phyloP scores from a whole-genome alignment of 2,113 vertebrate species.

The Pterocles burchelli region DNA sequence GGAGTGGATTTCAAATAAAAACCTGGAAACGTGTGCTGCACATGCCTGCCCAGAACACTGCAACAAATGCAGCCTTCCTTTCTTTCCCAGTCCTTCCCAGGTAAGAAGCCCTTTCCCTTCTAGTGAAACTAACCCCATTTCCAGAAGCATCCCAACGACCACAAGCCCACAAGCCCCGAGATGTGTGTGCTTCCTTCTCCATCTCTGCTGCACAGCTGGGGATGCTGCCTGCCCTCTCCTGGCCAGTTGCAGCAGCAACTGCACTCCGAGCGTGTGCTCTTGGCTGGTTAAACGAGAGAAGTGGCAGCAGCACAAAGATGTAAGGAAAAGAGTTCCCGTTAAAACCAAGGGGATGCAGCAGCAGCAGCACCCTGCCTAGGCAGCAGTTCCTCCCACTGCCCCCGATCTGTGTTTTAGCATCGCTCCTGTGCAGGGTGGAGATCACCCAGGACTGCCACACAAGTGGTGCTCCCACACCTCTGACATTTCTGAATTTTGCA shows the following conservation, averaged over 20 bases:
- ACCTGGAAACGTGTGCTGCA: no score
- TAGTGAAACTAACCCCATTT: neutral
- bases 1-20: neutral
- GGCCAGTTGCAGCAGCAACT: neutral
- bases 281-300: neutral
- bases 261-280: neutral
- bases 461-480: neutral
- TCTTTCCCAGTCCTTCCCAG: neutral
- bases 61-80: neutral
- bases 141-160: no score
- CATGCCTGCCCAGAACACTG: neutral
- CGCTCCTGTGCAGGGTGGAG: neutral
- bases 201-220: neutral
- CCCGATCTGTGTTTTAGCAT: fast-evolving
- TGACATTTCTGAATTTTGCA: neutral
- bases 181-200: no score
- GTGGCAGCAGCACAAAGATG: neutral
- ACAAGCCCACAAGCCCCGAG: neutral
- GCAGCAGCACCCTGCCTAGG: no score
- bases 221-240: neutral
- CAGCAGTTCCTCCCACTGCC: neutral
- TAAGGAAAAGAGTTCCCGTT: neutral
- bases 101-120: no score
- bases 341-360: neutral
- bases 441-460: neutral